Evolutionary conservation across 2,797 vertebrate genomes (phyloP), one percentile per base, ranked within the genome.

Genomic region (Heliangelus exortis): DNA sequence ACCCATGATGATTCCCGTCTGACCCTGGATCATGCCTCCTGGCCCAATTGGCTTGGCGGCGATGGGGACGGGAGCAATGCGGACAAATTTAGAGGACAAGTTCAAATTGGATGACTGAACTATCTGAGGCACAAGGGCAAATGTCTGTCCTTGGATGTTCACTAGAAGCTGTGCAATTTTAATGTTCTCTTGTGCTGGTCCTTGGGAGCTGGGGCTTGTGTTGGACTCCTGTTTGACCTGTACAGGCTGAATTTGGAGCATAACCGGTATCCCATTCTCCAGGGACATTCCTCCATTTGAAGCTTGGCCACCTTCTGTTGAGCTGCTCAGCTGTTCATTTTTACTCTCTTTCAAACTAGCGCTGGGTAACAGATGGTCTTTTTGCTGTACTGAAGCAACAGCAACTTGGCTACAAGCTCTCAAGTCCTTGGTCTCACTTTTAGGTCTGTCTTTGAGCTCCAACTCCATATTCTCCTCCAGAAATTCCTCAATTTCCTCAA

Each of bases 401-500:
- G 96, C 94, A 79, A 97, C 95, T 95, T 97, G 98, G 75, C 96
- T 91, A 41, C 97, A 97, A 90, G 94, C 88, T 90, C 97, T 98
- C 57, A 94, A 84, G 88, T 98, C 97, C 69, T 97, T 97, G 85
- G 91, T 96, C 81, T 95, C 95, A 17, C 97, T 97, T 97, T 97
- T 98, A 33, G 97, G 96, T 36, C 98, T 98, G 91, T 98, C 98
- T 95, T 98, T 99, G 94, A 98, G 97, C 53, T 98, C 98, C n/a
- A 97, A 93, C 74, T 98, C 98, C 99, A 99, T 99, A 96, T 99
- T 99, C 95, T 99, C 99, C 96, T 99, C 98, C 65, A 99, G 96
- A 97, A 99, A 99, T 96, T 99, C 99, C 97, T 99, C 99, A 7
- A 99, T 99, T 97, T 99, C 99, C 95, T 99, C 99, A 95, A 99